Percentiles rank a stretch among this genome's conserved stretches.
phyloP scores from a whole-genome alignment of 2,888 invertebrate genomes.

The Ptychoptera albimana region DNA sequence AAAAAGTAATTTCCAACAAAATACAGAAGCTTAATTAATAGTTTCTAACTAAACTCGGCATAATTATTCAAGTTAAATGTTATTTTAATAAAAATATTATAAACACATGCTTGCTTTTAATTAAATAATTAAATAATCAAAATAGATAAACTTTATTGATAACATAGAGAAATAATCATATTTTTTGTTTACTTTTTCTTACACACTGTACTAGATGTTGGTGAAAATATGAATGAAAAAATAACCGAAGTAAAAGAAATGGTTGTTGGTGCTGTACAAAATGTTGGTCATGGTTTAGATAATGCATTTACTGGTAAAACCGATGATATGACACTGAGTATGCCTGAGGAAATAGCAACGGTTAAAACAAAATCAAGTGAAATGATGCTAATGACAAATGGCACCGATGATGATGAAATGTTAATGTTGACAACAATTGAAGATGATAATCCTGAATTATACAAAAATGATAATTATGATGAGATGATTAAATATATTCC shows the following conservation, averaged over 20 bases:
- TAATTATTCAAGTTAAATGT: too few relatives aligned
- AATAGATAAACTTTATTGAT: background rate
- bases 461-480: background rate
- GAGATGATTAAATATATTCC: slow-evolving; percentile 9
- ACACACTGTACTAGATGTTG: slow-evolving; percentile 11
- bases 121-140: too few relatives aligned
- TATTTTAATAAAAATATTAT: too few relatives aligned
- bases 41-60: too few relatives aligned
- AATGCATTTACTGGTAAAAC: slow-evolving; percentile 7
- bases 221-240: slow-evolving; percentile 10
- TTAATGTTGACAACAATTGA: slow-evolving; percentile 5
- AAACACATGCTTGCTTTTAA: too few relatives aligned
- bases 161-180: background rate
- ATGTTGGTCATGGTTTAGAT: slow-evolving; percentile 11
- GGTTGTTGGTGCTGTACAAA: slow-evolving; percentile 12
- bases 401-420: slow-evolving; percentile 2
- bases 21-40: too few relatives aligned
- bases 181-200: slow-evolving; percentile 3
- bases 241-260: slow-evolving; percentile 12
- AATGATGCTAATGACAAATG: background rate
- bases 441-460: background rate
- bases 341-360: background rate
- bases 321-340: background rate
- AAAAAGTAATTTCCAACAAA: too few relatives aligned
- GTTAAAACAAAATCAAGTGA: background rate